Evolutionary conservation across 2,797 vertebrate species (phyloP).

Genomic region (Oreochromis grahami): DNA sequence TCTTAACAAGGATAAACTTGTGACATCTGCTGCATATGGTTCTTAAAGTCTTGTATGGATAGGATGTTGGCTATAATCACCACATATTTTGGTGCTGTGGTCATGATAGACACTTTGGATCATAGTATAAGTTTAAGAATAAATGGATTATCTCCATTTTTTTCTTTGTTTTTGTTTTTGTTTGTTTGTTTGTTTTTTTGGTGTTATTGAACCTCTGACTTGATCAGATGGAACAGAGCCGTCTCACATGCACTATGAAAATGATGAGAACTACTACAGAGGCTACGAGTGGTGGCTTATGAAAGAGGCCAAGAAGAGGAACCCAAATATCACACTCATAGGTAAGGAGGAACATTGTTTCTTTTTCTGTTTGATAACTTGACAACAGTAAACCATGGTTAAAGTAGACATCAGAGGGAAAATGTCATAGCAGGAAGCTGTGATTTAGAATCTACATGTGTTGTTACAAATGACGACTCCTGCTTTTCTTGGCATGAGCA

Average conservation of each 20-base stretch:
- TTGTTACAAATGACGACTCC: not conserved
- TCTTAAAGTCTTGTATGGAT: not conserved
- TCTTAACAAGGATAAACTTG: not conserved
- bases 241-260: slow-evolving; percentile 93
- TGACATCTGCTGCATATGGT: not conserved
- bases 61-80: not conserved
- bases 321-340: slow-evolving; percentile 88
- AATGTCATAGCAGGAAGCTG: not conserved
- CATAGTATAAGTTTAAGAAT: not conserved
- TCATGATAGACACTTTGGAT: not conserved
- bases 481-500: not conserved
- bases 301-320: slow-evolving; percentile 96
- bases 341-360: slow-evolving; percentile 62
- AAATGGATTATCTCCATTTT: not conserved
- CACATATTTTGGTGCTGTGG: not conserved
- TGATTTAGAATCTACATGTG: not conserved
- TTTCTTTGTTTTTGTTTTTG: no score
- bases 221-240: slow-evolving; percentile 89
- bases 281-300: slow-evolving; percentile 99
- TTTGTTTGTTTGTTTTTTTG: no score
- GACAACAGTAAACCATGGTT: not conserved
- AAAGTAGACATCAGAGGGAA: not conserved
- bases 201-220: not conserved
- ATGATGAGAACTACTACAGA: slow-evolving; percentile 93
- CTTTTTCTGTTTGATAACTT: not conserved